Evolutionary conservation across 2,797 vertebrate species (phyloP).

Genomic region (Micromesistius poutassou): DNA sequence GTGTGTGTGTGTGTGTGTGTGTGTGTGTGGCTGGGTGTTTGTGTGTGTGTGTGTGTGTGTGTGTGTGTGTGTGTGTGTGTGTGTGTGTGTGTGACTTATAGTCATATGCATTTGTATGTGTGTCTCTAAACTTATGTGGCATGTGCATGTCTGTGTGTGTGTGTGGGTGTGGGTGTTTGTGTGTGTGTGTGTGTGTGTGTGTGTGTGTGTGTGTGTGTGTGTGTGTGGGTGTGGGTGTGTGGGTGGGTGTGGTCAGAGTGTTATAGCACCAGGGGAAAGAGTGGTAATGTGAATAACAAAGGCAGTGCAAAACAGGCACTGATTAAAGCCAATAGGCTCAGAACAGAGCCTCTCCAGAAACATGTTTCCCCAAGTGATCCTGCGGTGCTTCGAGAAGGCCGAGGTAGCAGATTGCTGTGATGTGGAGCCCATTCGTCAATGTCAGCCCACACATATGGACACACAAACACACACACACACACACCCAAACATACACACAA

Average conservation of each 20-base stretch:
- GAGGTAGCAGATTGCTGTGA: constrained; percentile 58
- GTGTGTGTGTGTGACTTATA: neutral
- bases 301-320: neutral
- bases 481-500: constrained; percentile 10
- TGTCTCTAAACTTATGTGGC: neutral
- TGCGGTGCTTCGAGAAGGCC: constrained; percentile 55
- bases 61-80: no score
- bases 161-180: no score
- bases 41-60: neutral
- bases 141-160: neutral
- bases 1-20: no score
- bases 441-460: constrained; percentile 40
- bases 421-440: constrained; percentile 62
- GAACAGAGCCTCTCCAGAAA: constrained; percentile 48
- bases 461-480: constrained; percentile 17
- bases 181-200: no score
- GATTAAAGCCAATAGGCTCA: constrained; percentile 29
- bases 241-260: neutral
- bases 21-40: neutral
- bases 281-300: neutral
- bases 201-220: no score
- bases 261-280: neutral
- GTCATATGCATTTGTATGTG: neutral
- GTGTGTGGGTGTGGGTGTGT: no score
- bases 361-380: constrained; percentile 59